phyloP scores from a whole-genome alignment of 2,113 vertebrate species.

The Lonchura striata region DNA sequence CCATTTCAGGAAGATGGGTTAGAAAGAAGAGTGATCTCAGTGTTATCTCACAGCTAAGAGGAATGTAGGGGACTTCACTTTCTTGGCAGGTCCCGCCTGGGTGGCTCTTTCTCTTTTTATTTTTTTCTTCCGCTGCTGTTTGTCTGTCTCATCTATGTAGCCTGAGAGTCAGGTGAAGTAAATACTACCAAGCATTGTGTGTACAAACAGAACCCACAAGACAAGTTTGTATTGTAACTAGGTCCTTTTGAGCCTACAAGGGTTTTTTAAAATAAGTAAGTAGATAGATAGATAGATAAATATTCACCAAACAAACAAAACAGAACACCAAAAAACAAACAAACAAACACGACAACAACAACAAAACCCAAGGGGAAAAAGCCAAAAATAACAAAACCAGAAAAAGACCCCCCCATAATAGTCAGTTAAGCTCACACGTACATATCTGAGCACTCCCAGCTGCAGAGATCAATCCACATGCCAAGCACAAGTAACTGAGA shows the following conservation, averaged over 20 bases:
- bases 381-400: background rate
- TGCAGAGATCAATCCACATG: background rate
- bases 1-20: accelerated
- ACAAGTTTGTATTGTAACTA: background rate
- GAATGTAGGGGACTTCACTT: background rate
- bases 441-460: background rate
- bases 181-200: background rate
- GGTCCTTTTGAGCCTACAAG: background rate
- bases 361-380: background rate
- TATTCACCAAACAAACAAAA: background rate
- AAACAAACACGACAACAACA: background rate
- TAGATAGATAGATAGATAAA: background rate
- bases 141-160: background rate
- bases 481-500: background rate
- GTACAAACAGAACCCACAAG: background rate
- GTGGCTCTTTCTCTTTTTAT: background rate
- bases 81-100: background rate
- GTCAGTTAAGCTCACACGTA: background rate
- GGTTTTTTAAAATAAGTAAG: background rate
- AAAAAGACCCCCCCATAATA: background rate
- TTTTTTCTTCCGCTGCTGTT: background rate
- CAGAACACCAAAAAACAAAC: background rate
- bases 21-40: background rate
- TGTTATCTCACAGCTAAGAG: background rate
- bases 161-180: background rate